Conservation (phyloP, 2,113 vertebrate species). For the Emydura subglobosa region DNA sequence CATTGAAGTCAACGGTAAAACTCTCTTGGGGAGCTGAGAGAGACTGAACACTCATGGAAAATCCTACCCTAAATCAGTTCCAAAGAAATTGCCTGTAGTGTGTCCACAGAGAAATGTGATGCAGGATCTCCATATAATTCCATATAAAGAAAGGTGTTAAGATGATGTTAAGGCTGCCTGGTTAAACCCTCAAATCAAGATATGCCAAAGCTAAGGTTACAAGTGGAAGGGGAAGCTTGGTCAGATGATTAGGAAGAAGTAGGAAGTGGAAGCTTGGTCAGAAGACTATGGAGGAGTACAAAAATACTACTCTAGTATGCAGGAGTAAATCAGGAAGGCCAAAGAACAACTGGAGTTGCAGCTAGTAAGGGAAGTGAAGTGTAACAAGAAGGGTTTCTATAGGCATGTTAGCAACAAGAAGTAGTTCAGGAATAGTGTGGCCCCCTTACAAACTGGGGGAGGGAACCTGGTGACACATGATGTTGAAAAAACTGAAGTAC, state of each 20-base stretch:
- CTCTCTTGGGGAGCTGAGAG: background rate
- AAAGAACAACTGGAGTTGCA: no score
- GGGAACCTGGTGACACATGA: no score
- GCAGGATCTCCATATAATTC: background rate
- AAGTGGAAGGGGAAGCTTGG: background rate
- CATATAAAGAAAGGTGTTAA: background rate
- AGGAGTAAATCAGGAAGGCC: no score
- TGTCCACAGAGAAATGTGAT: background rate
- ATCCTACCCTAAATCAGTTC: background rate
- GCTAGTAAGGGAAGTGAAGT: no score
- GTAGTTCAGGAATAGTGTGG: no score
- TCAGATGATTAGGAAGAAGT: no score
- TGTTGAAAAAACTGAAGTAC: no score
- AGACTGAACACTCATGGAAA: background rate
- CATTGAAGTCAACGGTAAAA: background rate
- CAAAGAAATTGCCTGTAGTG: background rate
- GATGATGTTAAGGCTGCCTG: background rate
- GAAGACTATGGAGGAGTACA: no score
- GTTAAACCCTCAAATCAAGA: background rate
- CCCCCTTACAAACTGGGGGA: no score
- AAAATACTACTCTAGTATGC: no score
- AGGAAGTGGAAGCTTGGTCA: background rate
- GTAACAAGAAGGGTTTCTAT: no score
- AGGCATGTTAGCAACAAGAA: no score
- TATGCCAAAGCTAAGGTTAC: background rate